A percentile compares a stretch with the other conserved stretches of the same genome.
Conservation (phyloP, 2,888 invertebrate species). For the Tetropium fuscum region DNA sequence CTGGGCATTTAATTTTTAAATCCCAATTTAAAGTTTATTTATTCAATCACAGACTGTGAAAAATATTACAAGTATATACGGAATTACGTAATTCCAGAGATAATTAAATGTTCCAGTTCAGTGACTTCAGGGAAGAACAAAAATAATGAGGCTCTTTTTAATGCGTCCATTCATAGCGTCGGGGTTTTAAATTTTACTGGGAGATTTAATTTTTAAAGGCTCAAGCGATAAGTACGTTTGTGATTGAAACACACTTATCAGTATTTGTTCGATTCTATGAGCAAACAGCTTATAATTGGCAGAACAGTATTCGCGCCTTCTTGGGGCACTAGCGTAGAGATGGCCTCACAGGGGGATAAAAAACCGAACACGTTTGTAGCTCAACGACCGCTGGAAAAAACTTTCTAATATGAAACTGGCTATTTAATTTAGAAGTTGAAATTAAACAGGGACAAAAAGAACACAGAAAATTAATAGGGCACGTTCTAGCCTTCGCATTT, state of each 20-base stretch:
- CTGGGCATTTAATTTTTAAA: slow-evolving; percentile 24
- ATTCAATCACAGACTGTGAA: slow-evolving; percentile 23
- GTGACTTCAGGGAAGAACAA: slow-evolving; percentile 18
- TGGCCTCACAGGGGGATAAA: background rate
- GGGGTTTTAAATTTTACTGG: slow-evolving; percentile 22
- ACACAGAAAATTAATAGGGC: no score
- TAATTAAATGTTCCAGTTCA: slow-evolving; percentile 24
- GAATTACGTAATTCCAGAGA: slow-evolving; percentile 9
- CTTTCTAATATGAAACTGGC: no score
- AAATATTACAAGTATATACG: slow-evolving; percentile 18
- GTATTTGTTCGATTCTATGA: slow-evolving; percentile 43
- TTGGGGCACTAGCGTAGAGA: background rate
- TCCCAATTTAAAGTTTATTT: slow-evolving; percentile 18
- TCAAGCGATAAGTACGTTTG: slow-evolving; percentile 17
- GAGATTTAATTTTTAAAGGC: slow-evolving; percentile 34
- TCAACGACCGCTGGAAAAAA: no score
- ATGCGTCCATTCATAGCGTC: background rate
- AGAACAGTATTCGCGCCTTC: slow-evolving; percentile 2
- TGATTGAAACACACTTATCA: slow-evolving; percentile 40
- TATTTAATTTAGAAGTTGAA: no score
- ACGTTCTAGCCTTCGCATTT: no score
- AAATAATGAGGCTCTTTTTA: slow-evolving; percentile 19
- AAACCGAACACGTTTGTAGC: no score
- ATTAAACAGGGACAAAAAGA: no score
- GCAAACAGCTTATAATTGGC: slow-evolving; percentile 2